Evolutionary conservation across 2,113 vertebrate genomes (phyloP), one percentile per base, ranked within the genome.

Genomic region (Muntiacus reevesi): DNA sequence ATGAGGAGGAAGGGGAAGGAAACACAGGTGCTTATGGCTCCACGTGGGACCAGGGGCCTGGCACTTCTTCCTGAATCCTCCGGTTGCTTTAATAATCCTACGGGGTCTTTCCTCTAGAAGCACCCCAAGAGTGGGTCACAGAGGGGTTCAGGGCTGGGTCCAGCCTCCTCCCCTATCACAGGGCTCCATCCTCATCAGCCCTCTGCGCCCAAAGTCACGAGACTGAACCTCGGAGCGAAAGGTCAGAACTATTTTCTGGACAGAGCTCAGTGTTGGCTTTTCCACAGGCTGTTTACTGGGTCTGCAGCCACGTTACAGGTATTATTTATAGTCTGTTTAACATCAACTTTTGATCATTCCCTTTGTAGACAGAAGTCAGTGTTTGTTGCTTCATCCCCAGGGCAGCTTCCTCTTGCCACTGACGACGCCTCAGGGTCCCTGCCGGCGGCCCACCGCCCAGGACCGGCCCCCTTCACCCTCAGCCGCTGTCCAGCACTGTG

Each of bases 21-120:
- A 96, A 87, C 0, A 23, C 91, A 97, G 95, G 64, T 45, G 67
- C 89, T 89, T 93, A 98, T 88, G 21, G 82, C 64, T 62, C 25
- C 0, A 0, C 3, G 2, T 0, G 62, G 7, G 79, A 27, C 30
- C 0, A 16, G 10, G n/a, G n/a, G 14, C 43, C 19, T 9, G 17
- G 47, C 6, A 14, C 45, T 7, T 52, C 40, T 43, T 89, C 47
- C 88, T 2, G n/a, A 92, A 21, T 13, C 25, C 89, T 62, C 82
- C 36, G 4, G 50, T 15, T 6, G 57, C 81, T 55, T 57, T 47
- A 52, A 27, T 79, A 36, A 54, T 43, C 21, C 4, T 19, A 55
- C 28, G 11, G 28, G 52, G 30, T 54, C 21, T 52, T 82, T 17
- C 91, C 62, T 90, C 36, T 9, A 27, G 74, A 59, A 92, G 62